These are phyloP conservation scores for Syngnathus floridae DNA, from an alignment of 2,113 vertebrate species.

Conservation along the genomic window DNA sequence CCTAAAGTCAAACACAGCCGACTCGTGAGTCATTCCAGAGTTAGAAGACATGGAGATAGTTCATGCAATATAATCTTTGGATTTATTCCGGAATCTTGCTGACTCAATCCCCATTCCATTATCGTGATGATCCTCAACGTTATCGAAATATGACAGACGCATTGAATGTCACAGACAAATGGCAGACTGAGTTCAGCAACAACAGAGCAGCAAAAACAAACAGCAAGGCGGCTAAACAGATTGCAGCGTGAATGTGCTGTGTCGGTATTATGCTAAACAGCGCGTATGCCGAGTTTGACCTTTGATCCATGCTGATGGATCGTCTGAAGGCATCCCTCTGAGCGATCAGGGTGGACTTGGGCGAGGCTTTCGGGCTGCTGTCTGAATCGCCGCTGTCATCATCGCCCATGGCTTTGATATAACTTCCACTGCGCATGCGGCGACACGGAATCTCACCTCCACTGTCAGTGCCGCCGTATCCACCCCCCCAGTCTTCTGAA, in stretches of 20 bases:
- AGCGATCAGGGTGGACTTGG: slow-evolving; percentile 77
- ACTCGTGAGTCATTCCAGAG: not conserved
- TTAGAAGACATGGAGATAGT: not conserved
- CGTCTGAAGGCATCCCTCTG: slow-evolving; percentile 87
- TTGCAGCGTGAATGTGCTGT: not conserved
- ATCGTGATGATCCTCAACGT: not conserved
- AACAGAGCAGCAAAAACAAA: not conserved
- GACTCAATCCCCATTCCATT: not conserved
- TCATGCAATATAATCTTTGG: not conserved
- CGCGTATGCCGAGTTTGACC: slow-evolving; percentile 54
- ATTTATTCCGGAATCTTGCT: not conserved
- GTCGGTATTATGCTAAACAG: not conserved
- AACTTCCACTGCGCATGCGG: slow-evolving; percentile 96
- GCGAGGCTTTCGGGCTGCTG: slow-evolving; percentile 82
- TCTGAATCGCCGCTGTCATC: slow-evolving; percentile 94
- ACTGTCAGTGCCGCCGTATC: slow-evolving; percentile 69
- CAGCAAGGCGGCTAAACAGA: not conserved
- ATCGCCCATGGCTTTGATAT: slow-evolving; percentile 98
- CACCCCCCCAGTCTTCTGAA: slow-evolving; percentile 87
- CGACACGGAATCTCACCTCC: slow-evolving; percentile 95
- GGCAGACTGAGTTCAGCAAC: not conserved
- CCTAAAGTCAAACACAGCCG: slow-evolving; percentile 50
- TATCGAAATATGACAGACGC: not conserved
- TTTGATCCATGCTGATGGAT: slow-evolving; percentile 92
- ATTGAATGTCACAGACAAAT: slow-evolving; percentile 6